Evolutionary conservation across 2,797 vertebrate genomes (phyloP), one percentile per base, ranked within the genome.

Genomic region (Phoxinus dragarum): DNA sequence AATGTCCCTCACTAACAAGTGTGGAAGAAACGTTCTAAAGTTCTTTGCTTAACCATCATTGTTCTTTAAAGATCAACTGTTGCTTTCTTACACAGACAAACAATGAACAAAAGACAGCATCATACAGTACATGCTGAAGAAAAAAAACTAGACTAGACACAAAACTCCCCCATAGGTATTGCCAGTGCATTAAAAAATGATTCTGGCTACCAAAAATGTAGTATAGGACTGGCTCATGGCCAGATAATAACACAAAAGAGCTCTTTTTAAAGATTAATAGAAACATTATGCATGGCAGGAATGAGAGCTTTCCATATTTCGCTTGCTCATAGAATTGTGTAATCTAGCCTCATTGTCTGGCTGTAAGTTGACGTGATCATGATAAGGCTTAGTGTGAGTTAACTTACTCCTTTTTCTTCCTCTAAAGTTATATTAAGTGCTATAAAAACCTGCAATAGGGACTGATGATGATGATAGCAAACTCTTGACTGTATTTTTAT

Each of bases 231-330:
- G 76, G 27, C 67, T 85, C 69, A 52, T 76, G 31, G 34, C 71
- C 82, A 89, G 81, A 87, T 82, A 89, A 91, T 78, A 86, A 59
- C 67, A 76, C 85, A 89, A 91, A 90, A 87, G 38, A 36, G 38
- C 56, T 90, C 52, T 84, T 81, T 82, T 52, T 8, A 82, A 27
- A 90, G 75, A 89, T 91, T 84, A 91, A 82, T 91, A 81, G 85
- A 82, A 84, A 86, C 85, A 38, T 84, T 81, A 76, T 69, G 71
- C 21, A 80, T 59, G 64, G 23, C 11, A 89, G 75, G 80, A 89
- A 71, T 56, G 38, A 82, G 10, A 84, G 9, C 83, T 40, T 23
- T 21, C 84, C 77, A 52, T 86, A 85, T 81, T 88, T 89, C 80
- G 23, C 10, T 71, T 0, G 77, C 84, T 71, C 85, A 86, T 31